Conservation (phyloP, 64 coral and sea anemone genomes). For the Dendronephthya gigantea region DNA sequence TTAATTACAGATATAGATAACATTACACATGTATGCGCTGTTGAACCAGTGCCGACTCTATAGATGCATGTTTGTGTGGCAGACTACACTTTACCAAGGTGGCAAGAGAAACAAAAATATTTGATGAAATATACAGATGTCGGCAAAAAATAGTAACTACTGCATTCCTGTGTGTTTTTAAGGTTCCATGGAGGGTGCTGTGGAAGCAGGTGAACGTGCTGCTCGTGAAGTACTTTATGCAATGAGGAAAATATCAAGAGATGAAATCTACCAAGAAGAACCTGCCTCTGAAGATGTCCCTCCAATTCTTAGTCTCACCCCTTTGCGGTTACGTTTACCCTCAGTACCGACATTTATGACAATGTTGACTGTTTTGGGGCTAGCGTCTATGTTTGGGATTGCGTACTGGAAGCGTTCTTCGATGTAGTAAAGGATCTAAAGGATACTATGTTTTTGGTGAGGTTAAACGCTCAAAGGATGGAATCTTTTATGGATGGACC, state of each 20-base stretch:
- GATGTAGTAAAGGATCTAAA: too few relatives aligned
- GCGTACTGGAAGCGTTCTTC: background rate
- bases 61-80: too few relatives aligned
- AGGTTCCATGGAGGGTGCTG: background rate
- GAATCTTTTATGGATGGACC: too few relatives aligned
- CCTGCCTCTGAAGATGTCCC: background rate
- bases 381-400: background rate
- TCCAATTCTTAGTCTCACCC: background rate
- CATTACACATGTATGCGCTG: too few relatives aligned
- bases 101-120: too few relatives aligned
- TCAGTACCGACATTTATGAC: background rate
- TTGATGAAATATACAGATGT: too few relatives aligned
- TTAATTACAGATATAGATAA: too few relatives aligned
- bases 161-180: background rate
- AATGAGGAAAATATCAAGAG: background rate
- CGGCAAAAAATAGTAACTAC: too few relatives aligned
- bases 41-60: too few relatives aligned
- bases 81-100: too few relatives aligned
- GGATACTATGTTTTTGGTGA: too few relatives aligned
- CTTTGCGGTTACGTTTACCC: background rate
- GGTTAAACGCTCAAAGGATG: too few relatives aligned
- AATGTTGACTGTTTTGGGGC: background rate
- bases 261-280: background rate
- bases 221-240: conserved; percentile 14
- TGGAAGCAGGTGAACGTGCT: background rate